Conservation (phyloP, 2,113 vertebrate species). For the Plecotus auritus region DNA sequence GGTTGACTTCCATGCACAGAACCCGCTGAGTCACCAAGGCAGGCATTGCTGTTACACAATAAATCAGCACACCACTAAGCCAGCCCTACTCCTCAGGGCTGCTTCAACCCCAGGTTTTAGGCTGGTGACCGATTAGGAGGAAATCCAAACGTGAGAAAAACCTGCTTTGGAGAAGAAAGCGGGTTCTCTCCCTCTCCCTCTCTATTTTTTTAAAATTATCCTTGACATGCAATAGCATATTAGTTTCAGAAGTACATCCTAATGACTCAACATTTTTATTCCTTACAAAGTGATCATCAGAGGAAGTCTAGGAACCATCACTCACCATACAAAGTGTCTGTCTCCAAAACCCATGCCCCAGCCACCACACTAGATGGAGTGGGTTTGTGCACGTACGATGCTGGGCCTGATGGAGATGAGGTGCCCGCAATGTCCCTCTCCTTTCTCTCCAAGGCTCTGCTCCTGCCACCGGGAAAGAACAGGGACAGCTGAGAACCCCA, state of each 20-base stretch:
- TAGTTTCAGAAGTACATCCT: background rate
- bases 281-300: background rate
- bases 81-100: background rate
- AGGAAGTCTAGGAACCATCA: too few relatives aligned
- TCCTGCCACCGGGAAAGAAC: background rate
- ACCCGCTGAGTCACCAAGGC: background rate
- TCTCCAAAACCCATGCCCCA: background rate
- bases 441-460: background rate
- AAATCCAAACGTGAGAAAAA: background rate
- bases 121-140: background rate
- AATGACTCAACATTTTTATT: background rate
- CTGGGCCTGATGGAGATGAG: background rate
- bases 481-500: background rate
- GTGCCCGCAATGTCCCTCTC: background rate
- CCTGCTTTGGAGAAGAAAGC: background rate
- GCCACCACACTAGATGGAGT: too few relatives aligned
- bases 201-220: too few relatives aligned
- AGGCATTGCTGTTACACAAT: background rate
- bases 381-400: background rate
- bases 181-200: background rate
- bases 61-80: background rate
- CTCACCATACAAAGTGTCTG: background rate
- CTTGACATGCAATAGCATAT: background rate
- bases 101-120: background rate
- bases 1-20: background rate